phyloP scores from a whole-genome alignment of 1,140 invertebrate species.

The Drosophila aff. region DNA sequence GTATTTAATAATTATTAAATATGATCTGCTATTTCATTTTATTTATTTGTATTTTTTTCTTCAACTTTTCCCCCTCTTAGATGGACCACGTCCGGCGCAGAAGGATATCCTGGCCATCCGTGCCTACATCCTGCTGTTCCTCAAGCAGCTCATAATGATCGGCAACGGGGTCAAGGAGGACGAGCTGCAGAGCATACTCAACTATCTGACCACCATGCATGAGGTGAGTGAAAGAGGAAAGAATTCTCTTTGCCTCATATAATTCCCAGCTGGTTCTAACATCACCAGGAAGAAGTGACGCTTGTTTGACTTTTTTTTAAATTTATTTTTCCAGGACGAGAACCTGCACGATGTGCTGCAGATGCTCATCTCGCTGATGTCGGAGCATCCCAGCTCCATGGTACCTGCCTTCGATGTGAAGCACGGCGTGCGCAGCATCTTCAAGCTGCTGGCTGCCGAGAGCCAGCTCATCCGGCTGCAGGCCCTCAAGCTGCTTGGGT shows the following conservation, averaged over 20 bases:
- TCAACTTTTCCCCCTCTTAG: constrained; percentile 85
- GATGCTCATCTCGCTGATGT: constrained; percentile 98
- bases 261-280: too few relatives aligned
- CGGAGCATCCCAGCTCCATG: constrained; percentile 99
- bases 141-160: constrained; percentile 98
- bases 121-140: constrained; percentile 97
- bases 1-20: neutral
- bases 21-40: too few relatives aligned
- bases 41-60: too few relatives aligned
- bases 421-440: constrained; percentile 97
- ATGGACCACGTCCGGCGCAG: constrained; percentile 96
- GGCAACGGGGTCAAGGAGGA: constrained; percentile 99
- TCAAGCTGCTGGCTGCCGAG: constrained; percentile 97
- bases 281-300: too few relatives aligned
- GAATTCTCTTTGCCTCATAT: too few relatives aligned
- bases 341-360: constrained; percentile 99
- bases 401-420: constrained; percentile 99
- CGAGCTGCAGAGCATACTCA: constrained; percentile 98
- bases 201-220: constrained; percentile 98
- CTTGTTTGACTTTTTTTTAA: too few relatives aligned
- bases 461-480: constrained; percentile 98
- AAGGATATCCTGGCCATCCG: constrained; percentile 97
- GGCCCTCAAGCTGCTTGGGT: constrained; percentile 97
- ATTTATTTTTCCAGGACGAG: constrained; percentile 91
- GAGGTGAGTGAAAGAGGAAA: constrained; percentile 89